Base-by-base conservation (phyloP, 2,888 invertebrate genomes). In the Aphidius colemani region DNA sequence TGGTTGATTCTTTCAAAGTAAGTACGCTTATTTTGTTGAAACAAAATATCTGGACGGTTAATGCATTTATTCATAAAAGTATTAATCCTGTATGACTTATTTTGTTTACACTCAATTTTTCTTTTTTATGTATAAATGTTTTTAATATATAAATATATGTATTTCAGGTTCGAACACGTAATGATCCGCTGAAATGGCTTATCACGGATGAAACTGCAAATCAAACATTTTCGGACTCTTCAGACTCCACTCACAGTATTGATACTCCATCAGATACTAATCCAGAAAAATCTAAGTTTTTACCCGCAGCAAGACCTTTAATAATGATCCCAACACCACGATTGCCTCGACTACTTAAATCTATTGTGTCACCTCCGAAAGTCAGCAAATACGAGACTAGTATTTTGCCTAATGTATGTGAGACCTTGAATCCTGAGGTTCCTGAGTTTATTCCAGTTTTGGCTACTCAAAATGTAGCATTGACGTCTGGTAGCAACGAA, bases 111-210 rank as follows among this genome's bases (percentile, higher is more conserved):
- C 30, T 50, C 40, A 41, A 8, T 3, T 18, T 30, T 48, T 10
- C 49, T 7, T 18, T 57, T 44, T 8, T 8, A 11, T 9, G 58
- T 10, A 53, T 30, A 75, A 76, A 2, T 18, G 13, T 18, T 18
- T 18, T 2, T 18, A 18, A 18, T 18, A 18, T 18, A 18, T 18
- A 18, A 18, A 18, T 18, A 1, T 48, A 61, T 62, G 3, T 61
- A 63, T 78, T 77, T 39, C 81, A 92, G 91, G 92, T 94, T 59
- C 88, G 97, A 75, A 93, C 95, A 59, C 90, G 89, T 70, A 86
- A 88, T 70, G 89, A 94, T 75, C 95, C 98, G 2, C 86, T 87
- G 9, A 90, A 89, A 79, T 98, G 98, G 98, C 97, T 97, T 41
- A 89, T 95, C 51, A 84, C 87, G 10, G 91, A 92, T 78, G 84